Conservation (phyloP, 1,140 invertebrate species). For the Drosophila micromelanica region DNA sequence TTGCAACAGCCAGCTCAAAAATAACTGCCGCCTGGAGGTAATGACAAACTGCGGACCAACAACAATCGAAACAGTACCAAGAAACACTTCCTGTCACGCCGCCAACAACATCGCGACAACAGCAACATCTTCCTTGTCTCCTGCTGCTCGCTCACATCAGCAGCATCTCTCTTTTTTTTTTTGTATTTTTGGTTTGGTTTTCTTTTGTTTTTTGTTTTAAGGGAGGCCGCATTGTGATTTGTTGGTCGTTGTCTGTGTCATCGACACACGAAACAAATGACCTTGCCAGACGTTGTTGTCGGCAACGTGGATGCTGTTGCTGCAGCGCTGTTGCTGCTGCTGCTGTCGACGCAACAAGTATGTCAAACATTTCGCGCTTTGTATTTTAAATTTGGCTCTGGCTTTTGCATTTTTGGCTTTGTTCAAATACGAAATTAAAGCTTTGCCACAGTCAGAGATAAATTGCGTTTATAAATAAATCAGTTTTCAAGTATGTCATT, state of each 20-base stretch:
- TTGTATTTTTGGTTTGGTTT: not conserved
- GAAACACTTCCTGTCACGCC: slow-evolving; percentile 74
- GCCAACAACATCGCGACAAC: slow-evolving; percentile 28
- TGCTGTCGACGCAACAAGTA: slow-evolving; percentile 66
- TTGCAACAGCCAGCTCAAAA: slow-evolving; percentile 51
- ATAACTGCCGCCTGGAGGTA: slow-evolving; percentile 57
- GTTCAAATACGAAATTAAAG: slow-evolving; percentile 63
- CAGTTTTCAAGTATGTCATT: slow-evolving; percentile 55
- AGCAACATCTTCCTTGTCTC: slow-evolving; percentile 51
- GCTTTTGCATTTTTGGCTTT: slow-evolving; percentile 43
- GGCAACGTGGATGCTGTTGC: not conserved
- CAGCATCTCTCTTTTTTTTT: slow-evolving; percentile 2
- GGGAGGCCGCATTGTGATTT: slow-evolving; percentile 24
- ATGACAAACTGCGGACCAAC: slow-evolving; percentile 62
- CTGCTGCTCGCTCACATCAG: slow-evolving; percentile 17
- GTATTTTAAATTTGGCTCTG: slow-evolving; percentile 55
- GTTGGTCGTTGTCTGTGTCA: slow-evolving; percentile 67
- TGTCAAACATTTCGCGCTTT: slow-evolving; percentile 72
- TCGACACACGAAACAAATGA: slow-evolving; percentile 78
- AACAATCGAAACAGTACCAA: slow-evolving; percentile 40
- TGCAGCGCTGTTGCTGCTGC: slow-evolving; percentile 12
- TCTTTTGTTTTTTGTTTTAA: slow-evolving; percentile 12
- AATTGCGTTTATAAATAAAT: slow-evolving; percentile 81
- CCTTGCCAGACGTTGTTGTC: slow-evolving; percentile 53
- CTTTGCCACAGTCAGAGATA: slow-evolving; percentile 68